Base-by-base conservation (phyloP, 2,888 invertebrate genomes). In the Lumbricus terrestris region DNA sequence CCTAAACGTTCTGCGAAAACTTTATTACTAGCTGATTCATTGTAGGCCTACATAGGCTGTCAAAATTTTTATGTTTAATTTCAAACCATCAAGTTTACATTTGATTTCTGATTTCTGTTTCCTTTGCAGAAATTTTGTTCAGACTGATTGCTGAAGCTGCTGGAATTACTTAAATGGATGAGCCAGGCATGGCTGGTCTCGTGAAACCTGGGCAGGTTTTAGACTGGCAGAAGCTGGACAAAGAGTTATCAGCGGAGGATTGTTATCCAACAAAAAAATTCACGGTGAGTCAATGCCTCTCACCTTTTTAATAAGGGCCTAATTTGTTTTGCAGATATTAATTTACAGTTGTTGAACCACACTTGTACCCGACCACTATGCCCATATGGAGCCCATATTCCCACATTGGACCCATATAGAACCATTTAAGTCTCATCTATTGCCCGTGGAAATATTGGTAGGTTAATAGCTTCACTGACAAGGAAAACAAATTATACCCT, bases 211-310 rank as follows among this genome's bases (percentile, higher is more conserved):
- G 37, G 15, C 35, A 85, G n/a, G 85, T 85, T 20, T 29, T 85
- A 34, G 18, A 85, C 85, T 85, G 85, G 85, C 85, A 85, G 85
- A 85, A 85, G 85, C 85, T 85, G 18, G 34, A 85, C 85, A 33
- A 35, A 37, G 85, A 85, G 4, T 16, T 85, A 35, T 34, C 35
- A 35, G 85, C n/a, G 34, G 85, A 85, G 37, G 85, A 85, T 23
- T 85, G 85, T 85, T 85, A 85, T 37, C 85, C 85, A 85, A 85
- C 85, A 18, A 29, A 35, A 34, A 34, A 37, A 85, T 34, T 85
- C 23, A 29, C 16, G 23, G 85, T 85, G 35, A 85, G 85, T 85
- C n/a, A 83, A 23, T 85, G 85, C 15, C 20, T 34, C 15, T n/a
- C 23, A 34, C 34, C 23, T 85, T 69, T 69, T 69, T 69, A n/a